These are phyloP conservation scores for Yponomeuta sedellus DNA, from an alignment of 2,888 invertebrate genomes.

Conservation along the genomic window DNA sequence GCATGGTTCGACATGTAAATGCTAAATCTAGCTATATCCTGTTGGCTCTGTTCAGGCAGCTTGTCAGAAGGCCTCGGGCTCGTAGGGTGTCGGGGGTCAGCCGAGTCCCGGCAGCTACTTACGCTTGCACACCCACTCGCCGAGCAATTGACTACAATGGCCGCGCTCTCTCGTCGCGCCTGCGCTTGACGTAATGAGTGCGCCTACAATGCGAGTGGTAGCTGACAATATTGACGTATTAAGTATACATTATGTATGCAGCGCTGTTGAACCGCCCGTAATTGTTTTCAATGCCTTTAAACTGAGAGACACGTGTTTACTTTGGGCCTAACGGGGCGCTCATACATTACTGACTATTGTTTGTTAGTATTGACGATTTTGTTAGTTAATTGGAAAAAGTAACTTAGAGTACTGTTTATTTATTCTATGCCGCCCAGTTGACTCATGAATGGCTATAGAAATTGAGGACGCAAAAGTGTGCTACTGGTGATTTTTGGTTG, in stretches of 20 bases:
- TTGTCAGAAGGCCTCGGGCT: not conserved
- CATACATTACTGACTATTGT: not conserved
- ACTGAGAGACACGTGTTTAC: constrained; percentile 26
- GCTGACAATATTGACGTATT: constrained; percentile 61
- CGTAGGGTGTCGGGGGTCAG: constrained; percentile 48
- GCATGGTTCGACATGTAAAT: constrained; percentile 14
- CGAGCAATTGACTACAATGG: constrained; percentile 71
- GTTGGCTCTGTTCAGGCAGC: not conserved
- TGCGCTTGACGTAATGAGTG: constrained; percentile 55
- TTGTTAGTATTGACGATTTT: not conserved
- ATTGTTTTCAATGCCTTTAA: constrained; percentile 43
- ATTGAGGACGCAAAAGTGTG: not conserved
- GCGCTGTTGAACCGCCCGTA: constrained; percentile 35
- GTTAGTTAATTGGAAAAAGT: not conserved
- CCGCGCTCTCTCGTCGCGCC: constrained; percentile 41
- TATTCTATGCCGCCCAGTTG: not conserved
- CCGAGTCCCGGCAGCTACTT: constrained; percentile 50
- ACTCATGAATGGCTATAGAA: not conserved
- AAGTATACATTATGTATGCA: constrained; percentile 59
- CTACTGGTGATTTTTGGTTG: not conserved
- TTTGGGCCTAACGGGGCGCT: constrained; percentile 17
- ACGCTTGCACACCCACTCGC: constrained; percentile 70
- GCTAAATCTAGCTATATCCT: not conserved
- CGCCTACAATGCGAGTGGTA: constrained; percentile 57
- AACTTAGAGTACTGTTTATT: not conserved